A percentile compares a stretch with the other conserved stretches of the same genome.
Evolutionary conservation across 2,888 invertebrate genomes (phyloP).

Genomic region (Pediacus dermestoides): DNA sequence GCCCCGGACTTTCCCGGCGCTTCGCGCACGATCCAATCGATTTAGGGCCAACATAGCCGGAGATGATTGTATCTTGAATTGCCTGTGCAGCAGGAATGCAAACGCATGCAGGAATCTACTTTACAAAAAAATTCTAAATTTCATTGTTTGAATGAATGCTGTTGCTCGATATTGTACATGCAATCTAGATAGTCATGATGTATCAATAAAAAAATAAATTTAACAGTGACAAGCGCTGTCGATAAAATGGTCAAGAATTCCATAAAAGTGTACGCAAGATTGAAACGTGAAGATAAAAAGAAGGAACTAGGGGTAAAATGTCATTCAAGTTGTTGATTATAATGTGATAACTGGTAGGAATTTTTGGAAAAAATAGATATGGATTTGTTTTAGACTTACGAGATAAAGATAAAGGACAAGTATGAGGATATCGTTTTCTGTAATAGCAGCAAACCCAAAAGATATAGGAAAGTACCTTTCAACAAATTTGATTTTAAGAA

Average conservation of each 20-base stretch:
- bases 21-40: constrained; percentile 6
- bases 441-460: constrained; percentile 6
- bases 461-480: constrained; percentile 30
- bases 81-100: no score
- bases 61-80: no score
- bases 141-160: no score
- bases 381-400: constrained; percentile 22
- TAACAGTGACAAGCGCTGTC: neutral
- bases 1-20: neutral
- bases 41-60: no score
- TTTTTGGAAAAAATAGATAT: no score
- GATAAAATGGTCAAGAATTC: constrained; percentile 46
- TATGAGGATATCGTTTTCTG: constrained; percentile 24
- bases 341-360: no score
- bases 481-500: no score
- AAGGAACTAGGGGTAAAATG: constrained; percentile 13
- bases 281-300: constrained; percentile 37
- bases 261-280: constrained; percentile 49
- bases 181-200: neutral
- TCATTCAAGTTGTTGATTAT: constrained; percentile 1
- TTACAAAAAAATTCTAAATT: no score
- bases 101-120: no score
- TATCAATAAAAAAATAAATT: neutral
- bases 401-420: constrained; percentile 19
- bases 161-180: no score